phyloP scores from a whole-genome alignment of 1,140 invertebrate genomes.

The Camponotus vicinus region DNA sequence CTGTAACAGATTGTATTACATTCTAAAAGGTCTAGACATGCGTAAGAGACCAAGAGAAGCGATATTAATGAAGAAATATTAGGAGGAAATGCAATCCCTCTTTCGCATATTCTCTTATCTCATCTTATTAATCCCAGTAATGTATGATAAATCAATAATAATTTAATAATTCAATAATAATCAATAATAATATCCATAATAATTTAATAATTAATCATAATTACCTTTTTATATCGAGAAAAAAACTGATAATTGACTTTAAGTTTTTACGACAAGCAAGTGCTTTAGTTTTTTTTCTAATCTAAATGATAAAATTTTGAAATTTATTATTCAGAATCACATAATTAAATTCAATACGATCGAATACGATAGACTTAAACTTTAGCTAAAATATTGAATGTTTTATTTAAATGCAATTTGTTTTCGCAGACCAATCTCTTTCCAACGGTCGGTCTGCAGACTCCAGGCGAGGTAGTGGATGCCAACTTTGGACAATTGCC shows the following conservation, averaged over 20 bases:
- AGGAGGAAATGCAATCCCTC: not conserved
- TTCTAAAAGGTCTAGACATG: not conserved
- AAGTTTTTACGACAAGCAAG: too few species aligned
- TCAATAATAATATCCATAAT: too few species aligned
- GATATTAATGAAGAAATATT: not conserved
- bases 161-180: too few species aligned
- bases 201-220: too few species aligned
- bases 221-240: too few species aligned
- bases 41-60: not conserved
- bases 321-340: not conserved
- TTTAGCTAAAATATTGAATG: too few species aligned
- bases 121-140: not conserved
- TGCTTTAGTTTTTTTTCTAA: too few species aligned
- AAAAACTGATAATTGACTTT: too few species aligned
- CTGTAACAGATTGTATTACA: not conserved
- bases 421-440: constrained; percentile 95
- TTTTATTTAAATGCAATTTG: not conserved
- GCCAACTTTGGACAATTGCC: constrained; percentile 99
- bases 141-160: not conserved
- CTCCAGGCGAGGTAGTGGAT: constrained; percentile 98
- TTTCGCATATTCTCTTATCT: not conserved
- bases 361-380: not conserved
- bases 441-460: constrained; percentile 99
- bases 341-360: not conserved
- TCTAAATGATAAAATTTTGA: not conserved